Evolutionary conservation across 2,888 invertebrate species (phyloP).

Genomic region (Hedya salicella): DNA sequence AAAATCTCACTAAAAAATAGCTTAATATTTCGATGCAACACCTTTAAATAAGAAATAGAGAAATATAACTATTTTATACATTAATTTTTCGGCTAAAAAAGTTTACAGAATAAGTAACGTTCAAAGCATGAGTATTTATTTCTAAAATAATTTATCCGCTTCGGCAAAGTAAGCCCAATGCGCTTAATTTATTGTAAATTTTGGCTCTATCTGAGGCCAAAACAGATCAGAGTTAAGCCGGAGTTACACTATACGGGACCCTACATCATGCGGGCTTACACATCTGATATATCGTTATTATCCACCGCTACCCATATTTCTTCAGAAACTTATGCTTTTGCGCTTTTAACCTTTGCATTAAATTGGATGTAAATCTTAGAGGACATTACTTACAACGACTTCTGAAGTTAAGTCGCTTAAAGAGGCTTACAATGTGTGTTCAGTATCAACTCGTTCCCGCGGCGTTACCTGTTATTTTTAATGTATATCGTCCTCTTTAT

Average conservation of each 20-base stretch:
- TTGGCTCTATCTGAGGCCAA: constrained; percentile 47
- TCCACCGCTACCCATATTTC: constrained; percentile 55
- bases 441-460: neutral
- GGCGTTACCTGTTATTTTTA: neutral
- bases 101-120: too few relatives aligned
- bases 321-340: constrained; percentile 52
- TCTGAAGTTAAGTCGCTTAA: constrained; percentile 26
- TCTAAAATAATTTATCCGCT: too few relatives aligned
- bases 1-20: too few relatives aligned
- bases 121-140: too few relatives aligned
- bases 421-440: constrained; percentile 14
- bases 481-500: neutral
- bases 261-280: constrained; percentile 52
- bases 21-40: too few relatives aligned
- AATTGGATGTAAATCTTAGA: constrained; percentile 49
- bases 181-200: constrained; percentile 11
- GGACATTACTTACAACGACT: constrained; percentile 31
- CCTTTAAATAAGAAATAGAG: too few relatives aligned
- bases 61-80: too few relatives aligned
- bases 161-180: constrained; percentile 1
- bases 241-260: constrained; percentile 43
- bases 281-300: constrained; percentile 45
- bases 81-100: too few relatives aligned
- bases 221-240: constrained; percentile 51
- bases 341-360: constrained; percentile 54